These are phyloP conservation scores for Caenorhabditis afra DNA, from an alignment of 2,888 invertebrate species.

Conservation along the genomic window DNA sequence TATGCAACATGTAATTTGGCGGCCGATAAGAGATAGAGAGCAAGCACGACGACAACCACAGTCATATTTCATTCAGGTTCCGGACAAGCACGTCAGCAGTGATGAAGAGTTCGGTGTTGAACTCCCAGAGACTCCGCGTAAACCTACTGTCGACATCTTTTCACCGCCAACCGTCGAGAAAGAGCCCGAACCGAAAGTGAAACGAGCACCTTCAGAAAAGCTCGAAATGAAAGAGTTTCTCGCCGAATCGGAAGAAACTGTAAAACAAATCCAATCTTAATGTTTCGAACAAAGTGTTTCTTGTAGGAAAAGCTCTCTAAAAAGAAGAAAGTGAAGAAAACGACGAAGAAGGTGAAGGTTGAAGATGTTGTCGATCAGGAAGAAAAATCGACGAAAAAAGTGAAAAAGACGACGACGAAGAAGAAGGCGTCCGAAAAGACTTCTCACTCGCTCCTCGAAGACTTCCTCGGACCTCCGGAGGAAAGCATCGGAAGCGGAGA, in stretches of 20 bases:
- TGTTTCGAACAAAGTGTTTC: not conserved
- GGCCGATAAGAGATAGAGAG: too few relatives aligned
- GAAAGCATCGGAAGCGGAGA: slow-evolving; percentile 33
- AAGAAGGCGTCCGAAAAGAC: slow-evolving; percentile 42
- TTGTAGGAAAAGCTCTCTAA: slow-evolving; percentile 26
- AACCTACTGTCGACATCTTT: slow-evolving; percentile 40
- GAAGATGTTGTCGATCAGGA: slow-evolving; percentile 39
- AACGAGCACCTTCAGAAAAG: not conserved
- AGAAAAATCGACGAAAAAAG: slow-evolving; percentile 38
- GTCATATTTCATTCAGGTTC: not conserved
- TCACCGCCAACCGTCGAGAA: not conserved
- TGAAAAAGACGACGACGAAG: slow-evolving; percentile 35
- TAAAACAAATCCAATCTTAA: too few relatives aligned
- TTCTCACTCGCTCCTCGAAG: slow-evolving; percentile 53
- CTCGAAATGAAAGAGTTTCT: not conserved
- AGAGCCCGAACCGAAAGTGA: not conserved
- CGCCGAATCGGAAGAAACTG: slow-evolving; percentile 7
- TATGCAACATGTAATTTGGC: too few relatives aligned
- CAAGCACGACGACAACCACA: too few relatives aligned
- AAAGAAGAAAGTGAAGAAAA: slow-evolving; percentile 46
- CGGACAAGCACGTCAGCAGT: slow-evolving; percentile 34
- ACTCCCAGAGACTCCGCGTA: slow-evolving; percentile 10
- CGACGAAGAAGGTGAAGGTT: slow-evolving; percentile 28
- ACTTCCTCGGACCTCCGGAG: slow-evolving; percentile 54
- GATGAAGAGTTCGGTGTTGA: slow-evolving; percentile 57